Base-by-base conservation (phyloP, 1,140 invertebrate genomes). In the Heliconius melpomene region DNA sequence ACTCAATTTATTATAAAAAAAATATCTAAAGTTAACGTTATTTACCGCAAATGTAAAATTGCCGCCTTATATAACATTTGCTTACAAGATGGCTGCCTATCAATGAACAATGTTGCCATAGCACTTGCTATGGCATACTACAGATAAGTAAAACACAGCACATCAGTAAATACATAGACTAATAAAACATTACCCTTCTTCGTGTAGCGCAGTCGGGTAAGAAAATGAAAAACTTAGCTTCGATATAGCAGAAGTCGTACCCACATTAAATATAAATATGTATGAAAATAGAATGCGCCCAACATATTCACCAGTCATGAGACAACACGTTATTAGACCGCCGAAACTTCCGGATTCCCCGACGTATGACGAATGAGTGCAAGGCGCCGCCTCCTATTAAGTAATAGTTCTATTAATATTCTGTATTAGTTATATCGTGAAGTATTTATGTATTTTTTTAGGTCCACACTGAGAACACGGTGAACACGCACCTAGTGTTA, bases 241-340 rank as follows among this genome's bases (percentile, higher is more conserved):
- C n/a, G 20, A 60, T 60, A 60, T 9, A 60, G n/a, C 54, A 60
- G 11, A 60, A 11, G 54, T 60, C 20, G 20, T 60, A 26, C 7
- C 20, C 9, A 57, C n/a, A 23, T 57, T 52, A 57, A 18, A 23
- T 57, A 57, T 57, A 57, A n/a, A 20, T 23, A 52, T 52, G 70
- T 36, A 72, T 32, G 71, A 7, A 72, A 72, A 72, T 72, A 72
- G 36, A 36, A 72, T 72, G 71, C 20, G n/a, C 71, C 71, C 36
- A 40, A 72, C 71, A 72, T 72, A 72, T 38, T 52, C 71, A 72
- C 71, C 32, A 72, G 36, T 40, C 36, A 72, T 40, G 71, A 72
- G 71, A 72, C 71, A 72, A 72, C 71, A 40, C 36, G 9, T 72
- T 72, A 72, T 72, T 72, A 72, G 71, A 72, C 16, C 71, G 36